A percentile compares a stretch with the other conserved stretches of the same genome.
Evolutionary conservation across 2,797 vertebrate genomes (phyloP).

Genomic region (Phalloptychus januarius): DNA sequence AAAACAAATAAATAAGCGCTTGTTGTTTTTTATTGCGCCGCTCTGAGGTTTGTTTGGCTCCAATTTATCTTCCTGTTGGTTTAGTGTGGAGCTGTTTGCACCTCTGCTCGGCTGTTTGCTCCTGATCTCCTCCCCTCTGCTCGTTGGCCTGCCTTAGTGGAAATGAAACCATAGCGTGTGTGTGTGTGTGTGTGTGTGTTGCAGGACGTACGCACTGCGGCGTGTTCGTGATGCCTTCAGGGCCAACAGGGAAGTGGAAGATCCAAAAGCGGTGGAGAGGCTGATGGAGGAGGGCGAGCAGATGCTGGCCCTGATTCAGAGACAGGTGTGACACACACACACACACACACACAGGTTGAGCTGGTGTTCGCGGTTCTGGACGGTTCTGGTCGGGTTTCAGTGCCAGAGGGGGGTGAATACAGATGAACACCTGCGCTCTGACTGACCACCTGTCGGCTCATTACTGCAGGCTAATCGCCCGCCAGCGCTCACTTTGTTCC

Average conservation of each 20-base stretch:
- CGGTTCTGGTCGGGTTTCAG: background rate
- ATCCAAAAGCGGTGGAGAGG: slow-evolving; percentile 82
- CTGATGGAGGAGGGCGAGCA: slow-evolving; percentile 84
- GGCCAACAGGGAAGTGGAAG: slow-evolving; percentile 85
- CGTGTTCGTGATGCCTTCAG: slow-evolving; percentile 92
- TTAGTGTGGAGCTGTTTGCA: background rate
- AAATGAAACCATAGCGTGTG: background rate
- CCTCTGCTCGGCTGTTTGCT: slow-evolving; percentile 15
- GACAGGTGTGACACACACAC: slow-evolving; percentile 84
- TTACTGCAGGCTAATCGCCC: slow-evolving; percentile 61
- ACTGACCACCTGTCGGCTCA: slow-evolving; percentile 59
- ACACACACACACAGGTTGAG: slow-evolving; percentile 2
- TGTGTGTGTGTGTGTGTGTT: slow-evolving; percentile 17
- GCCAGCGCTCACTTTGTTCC: slow-evolving; percentile 66
- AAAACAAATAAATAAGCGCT: background rate
- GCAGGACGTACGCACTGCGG: slow-evolving; percentile 89
- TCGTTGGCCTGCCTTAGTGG: background rate
- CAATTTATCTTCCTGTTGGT: slow-evolving; percentile 17
- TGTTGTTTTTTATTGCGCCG: background rate
- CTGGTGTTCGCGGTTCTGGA: background rate
- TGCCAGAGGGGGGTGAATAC: slow-evolving; percentile 30
- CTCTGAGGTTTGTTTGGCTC: slow-evolving; percentile 24
- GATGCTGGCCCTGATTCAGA: slow-evolving; percentile 85
- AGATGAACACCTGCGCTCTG: slow-evolving; percentile 70
- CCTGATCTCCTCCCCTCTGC: background rate